Percentiles rank a stretch among this genome's conserved stretches.
phyloP scores from a whole-genome alignment of 1,140 invertebrate species.

The Brachionus angularis region DNA sequence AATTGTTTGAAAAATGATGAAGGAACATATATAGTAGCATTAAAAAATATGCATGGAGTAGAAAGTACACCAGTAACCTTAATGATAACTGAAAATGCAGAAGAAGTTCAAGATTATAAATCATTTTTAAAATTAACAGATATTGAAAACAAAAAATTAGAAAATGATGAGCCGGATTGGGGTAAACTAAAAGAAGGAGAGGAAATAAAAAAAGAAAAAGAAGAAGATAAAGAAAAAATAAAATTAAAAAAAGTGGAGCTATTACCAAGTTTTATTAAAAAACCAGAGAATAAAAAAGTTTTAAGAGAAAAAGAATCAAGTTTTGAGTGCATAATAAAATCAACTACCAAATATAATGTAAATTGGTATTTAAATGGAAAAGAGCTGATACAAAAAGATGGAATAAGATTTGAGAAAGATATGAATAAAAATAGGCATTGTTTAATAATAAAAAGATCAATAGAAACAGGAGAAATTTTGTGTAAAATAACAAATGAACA shows the following conservation, averaged over 20 bases:
- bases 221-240: not conserved
- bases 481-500: not conserved
- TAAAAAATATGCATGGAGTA: slow-evolving; percentile 50
- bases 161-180: not conserved
- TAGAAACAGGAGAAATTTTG: not conserved
- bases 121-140: not conserved
- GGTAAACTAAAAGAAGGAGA: not conserved
- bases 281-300: not conserved
- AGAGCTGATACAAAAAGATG: not conserved
- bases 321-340: not conserved
- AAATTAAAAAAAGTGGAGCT: not conserved
- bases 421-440: not conserved
- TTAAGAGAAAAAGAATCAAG: not conserved
- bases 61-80: slow-evolving; percentile 52
- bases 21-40: not conserved
- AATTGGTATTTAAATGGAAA: not conserved
- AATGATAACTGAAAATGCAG: slow-evolving; percentile 54
- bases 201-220: not conserved
- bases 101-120: slow-evolving; percentile 56
- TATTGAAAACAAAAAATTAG: not conserved
- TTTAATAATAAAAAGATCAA: not conserved
- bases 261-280: not conserved
- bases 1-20: slow-evolving; percentile 30
- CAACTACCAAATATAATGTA: not conserved
- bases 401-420: not conserved